Evolutionary conservation across 2,797 vertebrate genomes (phyloP), one percentile per base, ranked within the genome.

Genomic region (Pangasius krempfi): DNA sequence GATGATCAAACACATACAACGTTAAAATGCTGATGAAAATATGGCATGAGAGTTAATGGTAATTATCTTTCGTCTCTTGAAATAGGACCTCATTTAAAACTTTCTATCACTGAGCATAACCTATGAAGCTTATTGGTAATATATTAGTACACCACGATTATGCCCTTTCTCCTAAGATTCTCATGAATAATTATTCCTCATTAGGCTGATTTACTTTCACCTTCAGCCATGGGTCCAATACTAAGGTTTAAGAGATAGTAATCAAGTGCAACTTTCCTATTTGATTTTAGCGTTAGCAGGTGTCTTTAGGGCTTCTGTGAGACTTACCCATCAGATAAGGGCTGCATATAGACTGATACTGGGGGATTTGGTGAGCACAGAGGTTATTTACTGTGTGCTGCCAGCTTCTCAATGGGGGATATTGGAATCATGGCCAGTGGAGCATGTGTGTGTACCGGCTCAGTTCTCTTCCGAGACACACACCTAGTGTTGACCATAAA

Each of bases 361-460:
- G 84, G 81, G 82, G 83, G 86, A 88, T 84, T 89, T 87, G 83
- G 84, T 73, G 84, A 88, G 76, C 89, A 84, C 84, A 88, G 84
- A 73, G 87, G 89, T 89, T 91, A 89, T 91, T 91, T 88, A 89
- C 90, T 87, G 78, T 86, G 75, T 89, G 56, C 86, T 90, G 84
- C 86, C 86, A 89, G 90, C 56, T 3, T 81, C 85, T 86, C 85
- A 87, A 64, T 84, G 56, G 86, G 83, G 68, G 88, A 89, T 91
- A 92, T 87, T 81, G 87, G 89, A 92, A 87, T 89, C 72, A 85
- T 88, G 78, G 84, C 88, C 84, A 91, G 76, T 91, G 82, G 37
- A 90, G 88, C 90, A 87, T 87, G 88, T 70, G 30, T 86, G 89
- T 91, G 68, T 80, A 88, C 73, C 68, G 30, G 70, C 85, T 88